These are phyloP conservation scores for Morpho achilles DNA, from an alignment of 2,888 invertebrate species.

Conservation along the genomic window DNA sequence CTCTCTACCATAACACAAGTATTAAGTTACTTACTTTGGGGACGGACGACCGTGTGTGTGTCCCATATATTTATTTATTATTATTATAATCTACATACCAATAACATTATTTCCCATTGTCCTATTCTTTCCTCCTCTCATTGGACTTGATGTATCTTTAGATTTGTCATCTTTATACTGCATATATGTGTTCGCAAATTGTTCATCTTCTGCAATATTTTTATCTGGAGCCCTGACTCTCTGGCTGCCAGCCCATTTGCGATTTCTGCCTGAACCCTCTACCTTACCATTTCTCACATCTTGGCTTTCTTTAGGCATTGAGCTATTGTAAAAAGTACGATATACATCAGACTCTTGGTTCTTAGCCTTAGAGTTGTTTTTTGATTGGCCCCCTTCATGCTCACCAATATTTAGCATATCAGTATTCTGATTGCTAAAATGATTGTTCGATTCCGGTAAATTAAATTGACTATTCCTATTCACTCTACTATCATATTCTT, in stretches of 20 bases:
- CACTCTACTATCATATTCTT: conserved; percentile 24
- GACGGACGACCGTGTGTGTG: too few species aligned
- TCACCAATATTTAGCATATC: conserved; percentile 29
- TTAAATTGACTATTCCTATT: conserved; percentile 27
- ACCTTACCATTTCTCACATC: conserved; percentile 55
- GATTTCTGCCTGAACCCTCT: conserved; percentile 46
- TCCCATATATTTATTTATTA: too few species aligned
- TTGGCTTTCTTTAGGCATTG: conserved; percentile 54
- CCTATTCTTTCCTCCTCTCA: conserved; percentile 37
- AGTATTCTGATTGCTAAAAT: conserved; percentile 27
- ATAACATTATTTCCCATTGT: conserved; percentile 37
- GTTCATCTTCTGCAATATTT: conserved; percentile 54
- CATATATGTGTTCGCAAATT: conserved; percentile 59
- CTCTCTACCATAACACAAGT: too few species aligned
- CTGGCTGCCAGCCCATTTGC: conserved; percentile 59
- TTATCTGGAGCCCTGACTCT: conserved; percentile 49
- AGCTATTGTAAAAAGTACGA: conserved; percentile 65
- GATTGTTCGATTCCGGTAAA: conserved; percentile 20
- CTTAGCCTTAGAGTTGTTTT: conserved; percentile 50
- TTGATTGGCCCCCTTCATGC: conserved; percentile 50
- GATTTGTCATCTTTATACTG: conserved; percentile 47
- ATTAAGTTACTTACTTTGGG: too few species aligned
- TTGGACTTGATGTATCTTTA: conserved; percentile 47
- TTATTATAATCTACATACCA: conserved; percentile 10
- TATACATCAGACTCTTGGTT: conserved; percentile 54